These are phyloP conservation scores for Acrocephalus scirpaceus DNA, from an alignment of 2,797 vertebrate species.

Conservation along the genomic window DNA sequence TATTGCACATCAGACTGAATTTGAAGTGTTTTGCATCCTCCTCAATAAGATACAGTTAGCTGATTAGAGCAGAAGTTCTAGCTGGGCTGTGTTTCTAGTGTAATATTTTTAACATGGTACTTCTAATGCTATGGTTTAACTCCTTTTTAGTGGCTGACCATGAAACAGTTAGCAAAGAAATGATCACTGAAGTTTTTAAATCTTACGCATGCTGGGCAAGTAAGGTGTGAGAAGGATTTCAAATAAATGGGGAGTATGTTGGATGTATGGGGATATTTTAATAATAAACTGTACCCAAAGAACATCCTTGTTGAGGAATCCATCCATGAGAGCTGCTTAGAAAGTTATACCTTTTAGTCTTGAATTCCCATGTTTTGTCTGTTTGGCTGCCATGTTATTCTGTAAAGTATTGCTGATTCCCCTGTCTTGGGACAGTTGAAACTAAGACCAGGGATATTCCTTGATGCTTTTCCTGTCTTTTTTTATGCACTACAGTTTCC, in stretches of 20 bases:
- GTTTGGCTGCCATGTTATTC: neutral
- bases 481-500: neutral
- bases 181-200: neutral
- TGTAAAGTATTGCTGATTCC: neutral
- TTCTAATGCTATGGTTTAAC: neutral
- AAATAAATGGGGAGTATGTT: neutral
- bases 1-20: neutral
- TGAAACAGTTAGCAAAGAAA: neutral
- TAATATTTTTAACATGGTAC: neutral
- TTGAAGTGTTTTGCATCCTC: neutral
- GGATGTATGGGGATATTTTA: neutral
- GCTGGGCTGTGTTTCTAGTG: neutral
- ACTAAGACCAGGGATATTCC: neutral
- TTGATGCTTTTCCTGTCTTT: neutral
- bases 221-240: neutral
- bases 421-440: neutral
- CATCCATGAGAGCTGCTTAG: neutral
- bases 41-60: neutral
- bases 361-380: neutral
- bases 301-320: neutral
- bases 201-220: neutral
- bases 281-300: neutral
- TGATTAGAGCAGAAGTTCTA: neutral
- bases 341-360: neutral
- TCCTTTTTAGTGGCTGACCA: neutral